These are phyloP conservation scores for Mionectes olivaceus DNA, from an alignment of 2,797 vertebrate species.

Conservation along the genomic window DNA sequence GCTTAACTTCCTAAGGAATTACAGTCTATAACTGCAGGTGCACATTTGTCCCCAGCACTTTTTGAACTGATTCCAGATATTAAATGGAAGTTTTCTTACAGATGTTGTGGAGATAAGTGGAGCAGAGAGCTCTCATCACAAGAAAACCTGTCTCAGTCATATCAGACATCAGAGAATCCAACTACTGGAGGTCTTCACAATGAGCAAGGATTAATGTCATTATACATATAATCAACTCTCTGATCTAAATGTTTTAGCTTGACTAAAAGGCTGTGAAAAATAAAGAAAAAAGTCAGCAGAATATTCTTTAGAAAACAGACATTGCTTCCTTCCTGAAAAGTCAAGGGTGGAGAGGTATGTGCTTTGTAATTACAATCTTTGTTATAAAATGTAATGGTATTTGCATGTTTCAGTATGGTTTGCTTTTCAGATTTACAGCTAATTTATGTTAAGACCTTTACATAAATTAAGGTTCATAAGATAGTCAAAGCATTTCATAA, in stretches of 20 bases:
- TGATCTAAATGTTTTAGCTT: background rate
- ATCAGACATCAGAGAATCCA: background rate
- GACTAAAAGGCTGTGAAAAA: background rate
- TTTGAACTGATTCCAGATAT: background rate
- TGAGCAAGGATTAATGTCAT: background rate
- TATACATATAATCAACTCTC: background rate
- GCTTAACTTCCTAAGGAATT: background rate
- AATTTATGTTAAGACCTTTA: background rate
- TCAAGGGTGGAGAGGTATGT: background rate
- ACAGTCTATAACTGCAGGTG: background rate
- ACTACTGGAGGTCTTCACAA: background rate
- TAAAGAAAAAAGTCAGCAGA: accelerated
- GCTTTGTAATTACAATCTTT: background rate
- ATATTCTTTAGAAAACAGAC: background rate
- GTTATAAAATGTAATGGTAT: background rate
- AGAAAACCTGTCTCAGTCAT: background rate
- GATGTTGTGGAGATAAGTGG: background rate
- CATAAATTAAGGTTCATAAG: background rate
- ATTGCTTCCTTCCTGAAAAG: background rate
- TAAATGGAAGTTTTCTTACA: background rate
- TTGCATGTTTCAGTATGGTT: background rate
- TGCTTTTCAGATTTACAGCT: background rate
- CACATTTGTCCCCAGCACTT: accelerated
- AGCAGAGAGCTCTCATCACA: background rate
- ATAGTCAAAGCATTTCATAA: background rate